Evolutionary conservation across 1,140 invertebrate species (phyloP).

Genomic region (Coptotermes formosanus): DNA sequence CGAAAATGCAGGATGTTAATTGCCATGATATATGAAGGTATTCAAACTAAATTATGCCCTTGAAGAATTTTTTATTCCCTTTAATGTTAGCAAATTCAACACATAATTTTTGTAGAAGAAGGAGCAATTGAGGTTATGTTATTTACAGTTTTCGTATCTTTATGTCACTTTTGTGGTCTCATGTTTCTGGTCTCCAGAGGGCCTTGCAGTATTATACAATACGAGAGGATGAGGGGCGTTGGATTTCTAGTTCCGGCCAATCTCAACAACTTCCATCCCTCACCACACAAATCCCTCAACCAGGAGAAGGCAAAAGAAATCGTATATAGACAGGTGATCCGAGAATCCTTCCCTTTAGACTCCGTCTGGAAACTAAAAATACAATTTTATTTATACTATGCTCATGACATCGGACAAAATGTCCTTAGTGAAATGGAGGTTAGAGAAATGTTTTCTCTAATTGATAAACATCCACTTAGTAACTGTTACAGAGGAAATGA

Average conservation of each 20-base stretch:
- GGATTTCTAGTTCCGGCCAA: neutral
- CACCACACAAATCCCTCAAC: neutral
- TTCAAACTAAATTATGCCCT: no score
- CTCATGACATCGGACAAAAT: no score
- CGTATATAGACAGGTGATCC: conserved; percentile 9
- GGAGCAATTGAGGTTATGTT: neutral
- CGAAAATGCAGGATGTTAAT: neutral
- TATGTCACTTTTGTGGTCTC: neutral
- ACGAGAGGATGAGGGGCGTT: neutral
- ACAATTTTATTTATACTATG: neutral
- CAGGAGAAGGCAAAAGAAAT: neutral
- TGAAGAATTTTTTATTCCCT: neutral
- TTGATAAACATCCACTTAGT: no score
- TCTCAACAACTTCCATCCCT: neutral
- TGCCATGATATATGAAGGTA: neutral
- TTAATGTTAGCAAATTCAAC: neutral
- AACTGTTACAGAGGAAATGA: no score
- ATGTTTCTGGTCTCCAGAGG: neutral
- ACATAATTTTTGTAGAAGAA: neutral
- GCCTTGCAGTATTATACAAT: conserved; percentile 7
- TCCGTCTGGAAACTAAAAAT: neutral
- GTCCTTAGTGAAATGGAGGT: no score
- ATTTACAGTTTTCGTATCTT: neutral
- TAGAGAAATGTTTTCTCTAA: no score
- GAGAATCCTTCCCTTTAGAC: neutral